Evolutionary conservation across 2,113 vertebrate species (phyloP).

Genomic region (Athene noctua): DNA sequence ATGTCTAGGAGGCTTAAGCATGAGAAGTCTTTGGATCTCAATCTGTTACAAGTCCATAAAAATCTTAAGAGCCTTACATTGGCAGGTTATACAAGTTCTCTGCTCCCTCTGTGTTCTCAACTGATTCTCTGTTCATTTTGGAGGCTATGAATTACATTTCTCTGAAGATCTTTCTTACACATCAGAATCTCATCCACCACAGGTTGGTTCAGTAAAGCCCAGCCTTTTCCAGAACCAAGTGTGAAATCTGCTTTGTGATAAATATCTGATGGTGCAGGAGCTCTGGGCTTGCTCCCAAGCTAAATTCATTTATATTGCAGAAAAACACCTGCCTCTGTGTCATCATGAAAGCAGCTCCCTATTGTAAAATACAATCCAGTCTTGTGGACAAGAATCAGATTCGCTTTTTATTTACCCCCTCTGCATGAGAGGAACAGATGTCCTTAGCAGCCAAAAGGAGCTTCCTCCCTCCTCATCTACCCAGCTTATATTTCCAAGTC

Average conservation of each 20-base stretch:
- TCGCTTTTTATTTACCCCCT: neutral
- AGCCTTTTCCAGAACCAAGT: neutral
- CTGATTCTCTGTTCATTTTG: neutral
- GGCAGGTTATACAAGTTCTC: neutral
- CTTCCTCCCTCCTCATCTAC: neutral
- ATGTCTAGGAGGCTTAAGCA: neutral
- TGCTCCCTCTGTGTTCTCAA: neutral
- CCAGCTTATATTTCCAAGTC: neutral
- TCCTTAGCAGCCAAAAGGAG: neutral
- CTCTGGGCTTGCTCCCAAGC: conserved; percentile 4
- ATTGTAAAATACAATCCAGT: neutral
- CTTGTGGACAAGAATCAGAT: neutral
- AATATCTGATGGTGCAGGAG: neutral
- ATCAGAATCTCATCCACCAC: neutral
- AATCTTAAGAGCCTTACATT: neutral
- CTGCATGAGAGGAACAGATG: conserved; percentile 8
- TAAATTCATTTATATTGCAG: neutral
- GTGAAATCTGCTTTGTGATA: conserved; percentile 32
- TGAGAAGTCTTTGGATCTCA: neutral
- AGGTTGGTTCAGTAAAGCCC: neutral
- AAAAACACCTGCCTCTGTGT: conserved; percentile 36
- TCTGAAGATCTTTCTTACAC: neutral
- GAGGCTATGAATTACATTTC: neutral
- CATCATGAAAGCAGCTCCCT: neutral
- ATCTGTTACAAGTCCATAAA: neutral